Evolutionary conservation across 2,888 invertebrate genomes (phyloP).

Genomic region (Cephus pygmeus): DNA sequence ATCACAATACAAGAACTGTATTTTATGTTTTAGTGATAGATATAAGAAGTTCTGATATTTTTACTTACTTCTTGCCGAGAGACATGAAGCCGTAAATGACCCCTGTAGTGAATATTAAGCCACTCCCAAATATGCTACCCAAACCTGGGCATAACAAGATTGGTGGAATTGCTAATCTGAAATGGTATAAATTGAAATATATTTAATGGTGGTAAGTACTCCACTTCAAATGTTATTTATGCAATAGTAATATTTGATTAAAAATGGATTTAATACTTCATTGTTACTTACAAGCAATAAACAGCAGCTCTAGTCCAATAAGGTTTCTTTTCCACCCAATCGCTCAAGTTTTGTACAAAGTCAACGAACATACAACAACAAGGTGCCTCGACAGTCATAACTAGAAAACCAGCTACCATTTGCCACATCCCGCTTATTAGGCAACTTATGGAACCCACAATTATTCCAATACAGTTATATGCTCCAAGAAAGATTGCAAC

Average conservation of each 20-base stretch:
- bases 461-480: slow-evolving; percentile 77
- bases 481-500: slow-evolving; percentile 88
- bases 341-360: slow-evolving; percentile 88
- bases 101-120: slow-evolving; percentile 89
- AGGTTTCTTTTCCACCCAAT: slow-evolving; percentile 84
- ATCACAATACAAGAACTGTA: slow-evolving; percentile 17
- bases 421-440: slow-evolving; percentile 86
- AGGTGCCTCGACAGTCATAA: slow-evolving; percentile 93
- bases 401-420: slow-evolving; percentile 89
- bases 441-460: slow-evolving; percentile 73
- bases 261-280: slow-evolving; percentile 2
- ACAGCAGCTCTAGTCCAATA: slow-evolving; percentile 89
- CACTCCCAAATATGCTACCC: slow-evolving; percentile 86
- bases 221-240: neutral
- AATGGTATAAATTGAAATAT: slow-evolving; percentile 30
- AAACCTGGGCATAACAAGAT: slow-evolving; percentile 81
- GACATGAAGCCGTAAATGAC: slow-evolving; percentile 94
- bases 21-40: slow-evolving; percentile 12
- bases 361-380: slow-evolving; percentile 98
- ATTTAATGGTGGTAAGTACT: neutral
- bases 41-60: slow-evolving; percentile 18
- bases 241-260: neutral
- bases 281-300: slow-evolving; percentile 82
- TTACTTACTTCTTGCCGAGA: slow-evolving; percentile 92
- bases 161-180: slow-evolving; percentile 83